These are phyloP conservation scores for Phymanthus crucifer DNA, from an alignment of 92 coral and sea anemone genomes.

Conservation along the genomic window DNA sequence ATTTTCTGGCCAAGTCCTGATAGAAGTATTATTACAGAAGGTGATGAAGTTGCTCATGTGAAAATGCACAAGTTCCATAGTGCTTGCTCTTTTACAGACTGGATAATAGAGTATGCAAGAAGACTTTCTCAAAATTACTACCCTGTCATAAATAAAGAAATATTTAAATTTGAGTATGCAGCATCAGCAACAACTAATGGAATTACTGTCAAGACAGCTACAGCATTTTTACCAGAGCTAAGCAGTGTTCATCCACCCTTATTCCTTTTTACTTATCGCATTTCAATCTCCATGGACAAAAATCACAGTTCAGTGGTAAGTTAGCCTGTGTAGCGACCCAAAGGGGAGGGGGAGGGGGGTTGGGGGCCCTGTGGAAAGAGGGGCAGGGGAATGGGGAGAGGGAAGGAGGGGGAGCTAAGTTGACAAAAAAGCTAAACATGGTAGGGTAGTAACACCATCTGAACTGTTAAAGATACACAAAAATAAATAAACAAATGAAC, in stretches of 20 bases:
- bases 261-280: constrained; percentile 95
- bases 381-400: background rate
- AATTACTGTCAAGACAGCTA: constrained; percentile 78
- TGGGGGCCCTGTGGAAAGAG: no score
- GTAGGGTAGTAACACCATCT: no score
- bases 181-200: constrained; percentile 63
- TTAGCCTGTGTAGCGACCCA: no score
- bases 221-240: constrained; percentile 90
- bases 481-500: no score
- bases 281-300: constrained; percentile 89
- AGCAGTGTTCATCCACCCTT: constrained; percentile 92
- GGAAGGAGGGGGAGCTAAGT: background rate
- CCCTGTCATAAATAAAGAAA: constrained; percentile 79
- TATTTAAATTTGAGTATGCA: constrained; percentile 79
- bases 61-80: constrained; percentile 83
- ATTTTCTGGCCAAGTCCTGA: constrained; percentile 94
- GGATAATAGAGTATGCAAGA: constrained; percentile 83
- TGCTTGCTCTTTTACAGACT: constrained; percentile 70
- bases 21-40: constrained; percentile 51
- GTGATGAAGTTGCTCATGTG: constrained; percentile 47
- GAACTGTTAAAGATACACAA: no score
- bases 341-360: no score
- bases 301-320: constrained; percentile 65
- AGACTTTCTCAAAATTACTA: constrained; percentile 64
- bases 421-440: no score